Conservation (phyloP, 2,113 vertebrate species). For the Halcyon senegalensis region DNA sequence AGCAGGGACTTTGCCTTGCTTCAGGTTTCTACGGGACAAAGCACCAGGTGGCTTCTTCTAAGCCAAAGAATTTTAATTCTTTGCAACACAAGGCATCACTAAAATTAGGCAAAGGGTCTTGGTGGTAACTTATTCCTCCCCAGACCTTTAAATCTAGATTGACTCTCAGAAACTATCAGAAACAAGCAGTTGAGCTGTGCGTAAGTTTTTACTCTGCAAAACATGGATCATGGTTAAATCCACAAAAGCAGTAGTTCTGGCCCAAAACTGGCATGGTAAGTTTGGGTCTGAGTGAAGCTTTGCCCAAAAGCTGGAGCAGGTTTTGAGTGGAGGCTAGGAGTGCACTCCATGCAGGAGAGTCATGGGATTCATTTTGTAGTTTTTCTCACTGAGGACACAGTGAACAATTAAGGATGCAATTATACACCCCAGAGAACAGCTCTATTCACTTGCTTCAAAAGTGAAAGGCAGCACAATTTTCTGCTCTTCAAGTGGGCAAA, state of each 20-base stretch:
- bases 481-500: background rate
- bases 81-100: background rate
- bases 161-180: background rate
- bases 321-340: background rate
- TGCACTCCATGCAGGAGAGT: background rate
- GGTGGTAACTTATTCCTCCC: background rate
- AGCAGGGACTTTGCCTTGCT: background rate
- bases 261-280: background rate
- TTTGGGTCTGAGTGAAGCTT: background rate
- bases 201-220: background rate
- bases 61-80: background rate
- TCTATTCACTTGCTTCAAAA: background rate
- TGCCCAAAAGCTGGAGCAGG: background rate
- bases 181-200: background rate
- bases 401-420: conserved; percentile 4
- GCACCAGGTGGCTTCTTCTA: background rate
- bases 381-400: background rate
- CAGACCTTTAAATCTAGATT: background rate
- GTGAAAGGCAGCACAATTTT: background rate
- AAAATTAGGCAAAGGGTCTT: background rate
- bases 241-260: background rate
- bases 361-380: background rate
- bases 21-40: background rate
- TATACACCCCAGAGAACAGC: background rate
- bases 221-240: background rate